Evolutionary conservation across 2,888 invertebrate species (phyloP).

Genomic region (Macropis europaea): DNA sequence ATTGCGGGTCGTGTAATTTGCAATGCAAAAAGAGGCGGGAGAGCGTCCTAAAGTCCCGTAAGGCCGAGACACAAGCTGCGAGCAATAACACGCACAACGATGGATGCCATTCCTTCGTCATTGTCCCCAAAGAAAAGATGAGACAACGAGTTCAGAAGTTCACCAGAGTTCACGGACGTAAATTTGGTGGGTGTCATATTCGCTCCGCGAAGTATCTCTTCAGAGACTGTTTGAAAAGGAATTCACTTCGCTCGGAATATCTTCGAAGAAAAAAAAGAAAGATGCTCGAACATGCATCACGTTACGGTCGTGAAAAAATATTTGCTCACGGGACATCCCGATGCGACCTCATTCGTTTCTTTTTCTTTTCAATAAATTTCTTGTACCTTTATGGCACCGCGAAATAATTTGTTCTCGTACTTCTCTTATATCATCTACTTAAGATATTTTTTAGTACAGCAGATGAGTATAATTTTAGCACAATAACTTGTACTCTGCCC

Average conservation of each 20-base stretch:
- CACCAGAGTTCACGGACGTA: conserved; percentile 71
- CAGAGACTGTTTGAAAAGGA: conserved; percentile 19
- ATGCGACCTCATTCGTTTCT: no score
- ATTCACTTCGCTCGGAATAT: conserved; percentile 30
- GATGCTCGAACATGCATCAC: conserved; percentile 9
- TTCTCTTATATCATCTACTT: no score
- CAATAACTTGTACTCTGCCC: neutral
- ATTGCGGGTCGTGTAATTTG: conserved; percentile 55
- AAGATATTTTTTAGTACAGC: no score
- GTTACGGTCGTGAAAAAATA: neutral
- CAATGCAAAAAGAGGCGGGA: conserved; percentile 61
- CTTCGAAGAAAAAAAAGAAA: conserved; percentile 10
- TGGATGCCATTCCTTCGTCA: conserved; percentile 61
- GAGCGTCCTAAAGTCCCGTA: conserved; percentile 65
- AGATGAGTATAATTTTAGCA: neutral
- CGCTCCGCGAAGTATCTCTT: conserved; percentile 30
- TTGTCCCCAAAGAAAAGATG: conserved; percentile 61
- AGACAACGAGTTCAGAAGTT: conserved; percentile 71
- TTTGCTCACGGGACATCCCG: no score
- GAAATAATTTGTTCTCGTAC: no score
- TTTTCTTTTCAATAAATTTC: no score
- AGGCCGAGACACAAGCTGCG: conserved; percentile 45
- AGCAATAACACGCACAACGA: conserved; percentile 48
- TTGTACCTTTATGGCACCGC: no score
- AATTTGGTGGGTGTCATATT: conserved; percentile 63